phyloP scores from a whole-genome alignment of 2,888 invertebrate genomes.

The Xylophagus ater region DNA sequence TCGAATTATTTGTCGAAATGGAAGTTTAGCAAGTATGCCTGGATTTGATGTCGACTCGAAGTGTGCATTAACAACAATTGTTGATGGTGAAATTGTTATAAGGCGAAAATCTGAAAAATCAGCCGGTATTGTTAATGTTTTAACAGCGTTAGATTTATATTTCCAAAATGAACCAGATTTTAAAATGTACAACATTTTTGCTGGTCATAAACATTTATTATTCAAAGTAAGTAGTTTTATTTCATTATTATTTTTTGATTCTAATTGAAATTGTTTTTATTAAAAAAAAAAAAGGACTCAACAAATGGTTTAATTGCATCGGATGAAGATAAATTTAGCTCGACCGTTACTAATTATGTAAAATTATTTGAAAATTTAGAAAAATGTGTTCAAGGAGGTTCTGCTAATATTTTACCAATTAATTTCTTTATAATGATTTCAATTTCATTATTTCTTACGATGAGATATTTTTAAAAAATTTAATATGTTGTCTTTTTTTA shows the following conservation, averaged over 20 bases:
- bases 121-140: conserved; percentile 21
- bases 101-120: conserved; percentile 33
- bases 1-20: conserved; percentile 50
- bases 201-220: conserved; percentile 43
- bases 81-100: conserved; percentile 50
- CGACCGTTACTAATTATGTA: conserved; percentile 45
- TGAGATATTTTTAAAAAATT: too few species aligned
- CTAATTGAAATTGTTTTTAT: background rate
- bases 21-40: conserved; percentile 40
- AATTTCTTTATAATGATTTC: too few species aligned
- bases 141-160: conserved; percentile 19
- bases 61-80: conserved; percentile 47
- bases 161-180: conserved; percentile 34
- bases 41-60: conserved; percentile 44
- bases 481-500: too few species aligned
- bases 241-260: background rate
- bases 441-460: too few species aligned
- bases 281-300: conserved; percentile 37
- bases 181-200: conserved; percentile 49
- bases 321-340: conserved; percentile 27
- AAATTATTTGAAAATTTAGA: conserved; percentile 43
- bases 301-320: conserved; percentile 46
- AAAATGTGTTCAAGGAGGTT: conserved; percentile 23
- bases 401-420: background rate
- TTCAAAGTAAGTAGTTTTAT: conserved; percentile 42